A percentile compares a stretch with the other conserved stretches of the same genome.
These are phyloP conservation scores for Aepyceros melampus DNA, from an alignment of 2,113 vertebrate genomes.

Conservation along the genomic window DNA sequence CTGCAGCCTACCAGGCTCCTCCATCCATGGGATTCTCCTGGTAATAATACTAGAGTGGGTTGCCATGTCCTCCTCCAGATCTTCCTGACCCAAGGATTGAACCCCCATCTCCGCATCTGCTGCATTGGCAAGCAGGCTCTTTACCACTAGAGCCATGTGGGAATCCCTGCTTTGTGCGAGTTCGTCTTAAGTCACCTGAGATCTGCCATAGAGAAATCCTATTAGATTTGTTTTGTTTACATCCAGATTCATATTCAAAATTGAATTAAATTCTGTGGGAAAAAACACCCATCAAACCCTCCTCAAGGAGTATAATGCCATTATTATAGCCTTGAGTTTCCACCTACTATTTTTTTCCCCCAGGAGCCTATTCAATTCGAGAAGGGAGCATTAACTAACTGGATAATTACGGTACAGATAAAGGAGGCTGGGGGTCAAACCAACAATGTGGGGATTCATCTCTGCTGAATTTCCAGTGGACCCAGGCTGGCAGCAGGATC, in stretches of 20 bases:
- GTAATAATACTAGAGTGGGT: too few relatives aligned
- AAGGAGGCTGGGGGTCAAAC: neutral
- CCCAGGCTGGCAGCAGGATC: neutral
- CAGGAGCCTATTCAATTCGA: neutral
- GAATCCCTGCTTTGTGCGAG: neutral
- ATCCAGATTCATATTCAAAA: neutral
- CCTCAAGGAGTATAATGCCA: too few relatives aligned
- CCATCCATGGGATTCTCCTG: too few relatives aligned
- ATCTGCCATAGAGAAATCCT: neutral
- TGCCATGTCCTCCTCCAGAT: too few relatives aligned
- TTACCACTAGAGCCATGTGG: neutral
- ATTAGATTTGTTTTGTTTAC: neutral
- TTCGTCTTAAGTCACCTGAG: neutral
- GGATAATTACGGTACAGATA: neutral
- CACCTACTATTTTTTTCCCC: neutral
- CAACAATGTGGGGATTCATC: neutral
- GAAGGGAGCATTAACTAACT: neutral
- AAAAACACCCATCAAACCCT: neutral
- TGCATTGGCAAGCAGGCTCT: neutral
- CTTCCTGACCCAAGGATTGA: too few relatives aligned
- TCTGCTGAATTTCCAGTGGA: fast-evolving
- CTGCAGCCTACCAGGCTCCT: too few relatives aligned
- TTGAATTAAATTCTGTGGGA: neutral
- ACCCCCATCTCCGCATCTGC: too few relatives aligned
- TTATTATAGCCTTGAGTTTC: neutral